Base-by-base conservation (phyloP, 2,888 invertebrate species). In the Sinodicranocentrus sp. region DNA sequence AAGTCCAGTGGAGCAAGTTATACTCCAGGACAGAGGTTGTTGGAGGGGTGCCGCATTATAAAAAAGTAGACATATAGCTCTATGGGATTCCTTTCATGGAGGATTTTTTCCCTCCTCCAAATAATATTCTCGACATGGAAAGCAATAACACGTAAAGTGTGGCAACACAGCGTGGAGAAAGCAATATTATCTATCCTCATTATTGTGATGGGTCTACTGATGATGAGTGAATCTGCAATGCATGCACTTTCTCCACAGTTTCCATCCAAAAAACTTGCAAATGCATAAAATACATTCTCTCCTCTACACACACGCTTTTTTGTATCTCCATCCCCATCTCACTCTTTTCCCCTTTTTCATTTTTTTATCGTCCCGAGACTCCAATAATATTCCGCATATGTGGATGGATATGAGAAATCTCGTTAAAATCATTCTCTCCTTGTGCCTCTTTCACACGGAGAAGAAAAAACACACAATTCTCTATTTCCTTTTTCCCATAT, bases 341-440 rank as follows among this genome's bases (percentile, higher is more conserved):
- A n/a, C 2, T 3, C 2, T 5, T 17, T 33, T 2, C 33, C 1
- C 61, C 15, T 48, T 48, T 48, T 61, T 17, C 33, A 61, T 61
- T 48, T 48, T 48, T 61, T 17, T 61, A 61, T 61, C 17, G 33
- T 17, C 33, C 6, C 61, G 15, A 3, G 8, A 25, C 5, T 28
- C 6, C 25, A 61, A 61, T 61, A 61, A 61, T 61, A 61, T 33
- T 33, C 28, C 28, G 33, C 61, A 61, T 33, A 61, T 17, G n/a
- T 6, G n/a, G n/a, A 39, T 48, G 48, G 23, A 28, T 61, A 8
- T 61, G 61, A 65, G 63, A 76, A 65, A 76, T 75, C 76, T 76
- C 76, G 76, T 76, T 76, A 76, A 76, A 76, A 76, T 67, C 65
- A 65, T 65, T 52, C 65, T 48, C 26, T 8, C 17, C n/a, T 28